Percentiles rank a stretch among this genome's conserved stretches.
These are phyloP conservation scores for Agrotis segetum DNA, from an alignment of 2,888 invertebrate species.

Conservation along the genomic window DNA sequence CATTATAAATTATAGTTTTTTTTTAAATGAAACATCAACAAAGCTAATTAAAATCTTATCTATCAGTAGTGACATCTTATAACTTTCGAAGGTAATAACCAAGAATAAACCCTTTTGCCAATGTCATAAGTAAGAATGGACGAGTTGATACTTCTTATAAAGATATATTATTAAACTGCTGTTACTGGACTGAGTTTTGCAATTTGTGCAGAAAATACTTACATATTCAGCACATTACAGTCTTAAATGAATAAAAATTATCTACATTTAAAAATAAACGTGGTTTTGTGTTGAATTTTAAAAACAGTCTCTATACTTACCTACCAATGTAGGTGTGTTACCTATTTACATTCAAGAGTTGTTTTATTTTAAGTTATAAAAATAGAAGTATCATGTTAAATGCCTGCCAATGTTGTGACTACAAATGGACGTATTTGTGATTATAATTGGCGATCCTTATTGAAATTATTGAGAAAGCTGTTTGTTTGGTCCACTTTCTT, in stretches of 20 bases:
- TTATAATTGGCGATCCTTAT: constrained; percentile 44
- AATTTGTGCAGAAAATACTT: too few relatives aligned
- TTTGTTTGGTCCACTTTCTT: constrained; percentile 59
- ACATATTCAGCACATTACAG: neutral
- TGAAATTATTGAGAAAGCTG: constrained; percentile 40
- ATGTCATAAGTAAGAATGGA: too few relatives aligned
- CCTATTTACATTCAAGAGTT: constrained; percentile 19
- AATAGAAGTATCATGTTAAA: constrained; percentile 28
- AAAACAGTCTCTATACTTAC: constrained; percentile 8
- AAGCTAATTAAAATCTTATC: too few relatives aligned
- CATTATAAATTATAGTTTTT: too few relatives aligned
- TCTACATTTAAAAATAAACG: neutral
- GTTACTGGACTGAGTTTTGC: too few relatives aligned
- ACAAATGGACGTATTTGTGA: constrained; percentile 38
- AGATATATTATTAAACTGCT: too few relatives aligned
- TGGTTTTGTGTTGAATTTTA: constrained; percentile 33
- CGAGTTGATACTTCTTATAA: too few relatives aligned
- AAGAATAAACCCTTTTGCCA: too few relatives aligned
- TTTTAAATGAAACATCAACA: too few relatives aligned
- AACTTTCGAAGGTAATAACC: too few relatives aligned
- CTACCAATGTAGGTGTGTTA: too few relatives aligned
- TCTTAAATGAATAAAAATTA: constrained; percentile 8
- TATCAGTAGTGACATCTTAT: too few relatives aligned
- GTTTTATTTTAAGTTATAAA: constrained; percentile 25
- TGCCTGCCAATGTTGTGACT: constrained; percentile 39